A percentile compares a stretch with the other conserved stretches of the same genome.
These are phyloP conservation scores for Thelaira solivaga DNA, from an alignment of 2,888 invertebrate genomes.

Conservation along the genomic window DNA sequence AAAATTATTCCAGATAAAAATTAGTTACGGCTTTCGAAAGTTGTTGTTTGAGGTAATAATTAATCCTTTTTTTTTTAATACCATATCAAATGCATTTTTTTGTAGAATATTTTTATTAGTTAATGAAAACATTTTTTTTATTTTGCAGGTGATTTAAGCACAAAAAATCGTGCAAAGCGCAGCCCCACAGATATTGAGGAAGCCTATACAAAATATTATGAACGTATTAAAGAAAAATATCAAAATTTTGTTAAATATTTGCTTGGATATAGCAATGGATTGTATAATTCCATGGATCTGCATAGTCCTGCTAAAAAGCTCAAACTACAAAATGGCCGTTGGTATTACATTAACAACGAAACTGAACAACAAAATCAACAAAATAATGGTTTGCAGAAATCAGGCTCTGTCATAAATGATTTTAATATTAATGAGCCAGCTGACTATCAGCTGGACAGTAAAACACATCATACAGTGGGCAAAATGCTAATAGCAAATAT, in stretches of 20 bases:
- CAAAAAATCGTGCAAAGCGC: conserved; percentile 56
- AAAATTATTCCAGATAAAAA: no score
- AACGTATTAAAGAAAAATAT: conserved; percentile 74
- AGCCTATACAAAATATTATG: conserved; percentile 74
- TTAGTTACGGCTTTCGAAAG: no score
- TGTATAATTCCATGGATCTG: conserved; percentile 59
- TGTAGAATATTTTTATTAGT: no score
- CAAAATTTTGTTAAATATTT: conserved; percentile 74
- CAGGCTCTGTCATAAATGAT: conserved; percentile 64
- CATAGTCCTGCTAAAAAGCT: conserved; percentile 66
- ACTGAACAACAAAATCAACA: conserved; percentile 68
- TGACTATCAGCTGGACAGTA: conserved; percentile 62
- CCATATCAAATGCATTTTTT: no score
- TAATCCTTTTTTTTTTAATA: no score
- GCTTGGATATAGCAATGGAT: conserved; percentile 68
- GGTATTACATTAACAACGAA: conserved; percentile 68
- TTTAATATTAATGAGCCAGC: conserved; percentile 58
- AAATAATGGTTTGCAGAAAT: conserved; percentile 68
- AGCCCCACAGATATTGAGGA: conserved; percentile 69
- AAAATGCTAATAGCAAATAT: conserved; percentile 69
- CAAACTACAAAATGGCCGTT: conserved; percentile 68
- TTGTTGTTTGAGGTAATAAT: no score
- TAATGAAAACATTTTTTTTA: not conserved
- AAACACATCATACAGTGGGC: conserved; percentile 18
- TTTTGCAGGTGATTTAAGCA: conserved; percentile 20